Base-by-base conservation (phyloP, 1,140 invertebrate species). In the Procambarus clarkii region DNA sequence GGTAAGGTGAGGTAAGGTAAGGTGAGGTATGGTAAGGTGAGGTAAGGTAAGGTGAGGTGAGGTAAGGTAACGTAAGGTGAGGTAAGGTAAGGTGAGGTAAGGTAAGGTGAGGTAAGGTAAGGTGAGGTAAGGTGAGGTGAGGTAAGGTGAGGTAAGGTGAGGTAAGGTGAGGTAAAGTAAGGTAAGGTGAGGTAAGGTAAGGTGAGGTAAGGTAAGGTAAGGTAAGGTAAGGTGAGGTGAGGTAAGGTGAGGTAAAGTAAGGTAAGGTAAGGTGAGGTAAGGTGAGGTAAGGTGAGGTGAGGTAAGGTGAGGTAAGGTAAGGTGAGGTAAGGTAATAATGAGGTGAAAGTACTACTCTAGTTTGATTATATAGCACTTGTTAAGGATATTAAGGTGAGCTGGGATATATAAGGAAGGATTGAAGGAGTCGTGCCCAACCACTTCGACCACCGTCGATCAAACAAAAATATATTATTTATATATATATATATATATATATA, bases 161-260 rank as follows among this genome's bases (percentile, higher is more conserved):
- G 60, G 60, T 64, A 18, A 64, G 60, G 60, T 64, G 60, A 64
- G 60, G 60, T 64, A 18, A 64, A 18, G 60, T 64, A 64, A 64
- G 60, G 18, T 64, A 21, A 78, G 3, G 76, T 78, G 3, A 78
- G 21, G 76, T 78, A 78, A 78, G 76, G 76, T 48, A 44, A 78
- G 76, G 46, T 78, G 44, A 78, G 76, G 21, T 78, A 78, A 34
- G 76, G 24, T 78, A 78, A 78, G 76, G 76, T 78, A 45, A 78
- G 76, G 34, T 78, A 78, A 78, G 46, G 13, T 78, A 78, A n/a
- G 5, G 76, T 78, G 3, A 34, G 76, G 76, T 48, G 3, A 69
- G 60, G 60, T 69, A 69, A 69, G 2, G 60, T 69, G 18, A 69
- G 60, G 60, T 69, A 69, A 69, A 18, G 15, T 78, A 48, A 78